These are phyloP conservation scores for Paramuricea clavata DNA, from an alignment of 92 coral and sea anemone genomes.

Conservation along the genomic window DNA sequence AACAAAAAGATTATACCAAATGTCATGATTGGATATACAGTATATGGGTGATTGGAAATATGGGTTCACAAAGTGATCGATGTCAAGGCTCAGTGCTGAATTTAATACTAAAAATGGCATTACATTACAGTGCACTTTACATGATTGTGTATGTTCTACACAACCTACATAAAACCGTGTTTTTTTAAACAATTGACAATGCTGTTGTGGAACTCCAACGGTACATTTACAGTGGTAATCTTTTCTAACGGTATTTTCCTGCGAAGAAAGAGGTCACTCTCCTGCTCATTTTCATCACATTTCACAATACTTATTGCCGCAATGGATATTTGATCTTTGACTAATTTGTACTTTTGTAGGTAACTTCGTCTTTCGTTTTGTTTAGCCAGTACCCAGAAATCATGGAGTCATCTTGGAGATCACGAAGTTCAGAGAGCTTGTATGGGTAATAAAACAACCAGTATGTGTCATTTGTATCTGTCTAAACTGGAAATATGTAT, in stretches of 20 bases:
- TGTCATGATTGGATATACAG: no score
- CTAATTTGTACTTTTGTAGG: background rate
- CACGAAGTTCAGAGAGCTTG: background rate
- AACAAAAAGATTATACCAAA: conserved; percentile 14
- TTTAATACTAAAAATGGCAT: no score
- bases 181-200: background rate
- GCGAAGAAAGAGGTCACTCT: background rate
- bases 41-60: no score
- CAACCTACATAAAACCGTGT: background rate
- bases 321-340: background rate
- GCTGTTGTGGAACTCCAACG: background rate
- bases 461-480: background rate
- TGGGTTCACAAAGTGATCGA: no score
- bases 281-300: background rate
- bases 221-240: background rate
- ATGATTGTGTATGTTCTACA: no score
- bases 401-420: background rate
- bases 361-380: background rate
- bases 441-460: conserved; percentile 28
- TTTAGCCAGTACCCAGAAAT: background rate
- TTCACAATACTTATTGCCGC: background rate
- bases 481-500: conserved; percentile 17
- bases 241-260: background rate
- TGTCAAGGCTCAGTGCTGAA: no score
- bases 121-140: no score